Evolutionary conservation across 2,888 invertebrate genomes (phyloP).

Genomic region (Lasioglossum zephyrum): DNA sequence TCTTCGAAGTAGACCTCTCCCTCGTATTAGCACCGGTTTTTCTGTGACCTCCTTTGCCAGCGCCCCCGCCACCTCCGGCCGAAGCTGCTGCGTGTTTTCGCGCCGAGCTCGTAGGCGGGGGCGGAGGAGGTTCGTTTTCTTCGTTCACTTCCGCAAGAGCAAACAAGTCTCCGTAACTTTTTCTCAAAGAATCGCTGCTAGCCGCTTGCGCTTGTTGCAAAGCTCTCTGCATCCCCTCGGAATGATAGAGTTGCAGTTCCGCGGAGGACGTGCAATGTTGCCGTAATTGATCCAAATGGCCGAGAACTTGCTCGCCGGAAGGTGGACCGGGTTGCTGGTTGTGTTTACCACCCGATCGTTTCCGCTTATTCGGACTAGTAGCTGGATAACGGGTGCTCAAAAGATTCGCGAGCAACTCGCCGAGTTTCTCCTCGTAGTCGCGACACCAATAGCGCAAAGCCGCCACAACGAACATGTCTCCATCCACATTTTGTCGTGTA

Average conservation of each 20-base stretch:
- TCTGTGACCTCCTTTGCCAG: conserved; percentile 76
- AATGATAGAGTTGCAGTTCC: conserved; percentile 89
- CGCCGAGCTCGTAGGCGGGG: conserved; percentile 86
- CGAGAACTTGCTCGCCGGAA: conserved; percentile 93
- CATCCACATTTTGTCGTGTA: conserved; percentile 89
- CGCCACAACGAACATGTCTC: conserved; percentile 95
- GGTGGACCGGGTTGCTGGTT: conserved; percentile 90
- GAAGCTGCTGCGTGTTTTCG: conserved; percentile 78
- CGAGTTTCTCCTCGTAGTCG: conserved; percentile 94
- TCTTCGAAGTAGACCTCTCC: conserved; percentile 79
- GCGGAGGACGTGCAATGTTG: conserved; percentile 87
- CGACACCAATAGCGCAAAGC: conserved; percentile 97
- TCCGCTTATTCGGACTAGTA: conserved; percentile 95
- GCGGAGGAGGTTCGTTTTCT: conserved; percentile 88
- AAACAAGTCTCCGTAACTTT: conserved; percentile 95
- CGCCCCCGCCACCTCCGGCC: conserved; percentile 68
- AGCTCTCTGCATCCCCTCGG: conserved; percentile 96
- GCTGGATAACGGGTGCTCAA: conserved; percentile 93
- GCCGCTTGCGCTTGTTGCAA: conserved; percentile 94
- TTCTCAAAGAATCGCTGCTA: conserved; percentile 94
- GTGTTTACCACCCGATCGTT: conserved; percentile 90
- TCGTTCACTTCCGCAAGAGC: conserved; percentile 92
- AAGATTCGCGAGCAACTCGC: conserved; percentile 91
- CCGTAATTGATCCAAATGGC: conserved; percentile 96
- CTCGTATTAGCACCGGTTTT: conserved; percentile 79